Evolutionary conservation across 2,113 vertebrate species (phyloP).

Genomic region (Oryctolagus cuniculus): DNA sequence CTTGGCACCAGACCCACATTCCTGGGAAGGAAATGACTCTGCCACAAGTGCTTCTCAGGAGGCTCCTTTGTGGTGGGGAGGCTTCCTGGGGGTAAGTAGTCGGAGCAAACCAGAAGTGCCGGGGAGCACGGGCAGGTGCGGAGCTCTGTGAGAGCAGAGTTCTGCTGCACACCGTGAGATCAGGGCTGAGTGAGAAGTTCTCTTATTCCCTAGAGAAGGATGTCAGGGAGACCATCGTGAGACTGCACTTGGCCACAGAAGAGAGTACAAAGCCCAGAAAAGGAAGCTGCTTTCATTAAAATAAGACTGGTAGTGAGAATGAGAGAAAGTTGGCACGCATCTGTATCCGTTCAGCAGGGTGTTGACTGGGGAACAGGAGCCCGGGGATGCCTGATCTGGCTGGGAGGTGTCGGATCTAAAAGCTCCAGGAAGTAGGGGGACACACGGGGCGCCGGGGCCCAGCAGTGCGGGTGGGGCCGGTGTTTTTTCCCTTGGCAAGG

Average conservation of each 20-base stretch:
- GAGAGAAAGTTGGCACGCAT: not conserved
- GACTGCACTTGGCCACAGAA: not conserved
- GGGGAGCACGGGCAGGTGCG: not conserved
- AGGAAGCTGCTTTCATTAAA: conserved; percentile 7
- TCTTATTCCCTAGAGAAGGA: not conserved
- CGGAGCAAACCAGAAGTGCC: not conserved
- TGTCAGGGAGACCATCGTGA: not conserved
- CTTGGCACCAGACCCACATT: conserved; percentile 26
- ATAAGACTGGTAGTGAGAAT: not conserved
- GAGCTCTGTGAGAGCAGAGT: not conserved
- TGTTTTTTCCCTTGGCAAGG: not conserved
- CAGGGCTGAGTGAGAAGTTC: no score
- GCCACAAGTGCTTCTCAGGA: not conserved
- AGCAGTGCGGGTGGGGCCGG: not conserved
- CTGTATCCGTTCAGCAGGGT: not conserved
- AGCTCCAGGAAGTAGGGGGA: no score
- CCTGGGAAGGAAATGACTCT: conserved; percentile 38
- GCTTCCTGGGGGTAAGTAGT: conserved; percentile 47
- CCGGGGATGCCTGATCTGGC: not conserved
- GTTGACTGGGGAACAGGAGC: no score
- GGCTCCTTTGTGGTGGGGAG: not conserved
- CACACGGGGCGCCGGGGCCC: no score
- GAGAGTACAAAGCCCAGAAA: not conserved
- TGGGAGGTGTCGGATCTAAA: no score
- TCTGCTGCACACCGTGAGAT: accelerated